Conservation (phyloP, 2,888 invertebrate species). For the Conchocele bisecta region DNA sequence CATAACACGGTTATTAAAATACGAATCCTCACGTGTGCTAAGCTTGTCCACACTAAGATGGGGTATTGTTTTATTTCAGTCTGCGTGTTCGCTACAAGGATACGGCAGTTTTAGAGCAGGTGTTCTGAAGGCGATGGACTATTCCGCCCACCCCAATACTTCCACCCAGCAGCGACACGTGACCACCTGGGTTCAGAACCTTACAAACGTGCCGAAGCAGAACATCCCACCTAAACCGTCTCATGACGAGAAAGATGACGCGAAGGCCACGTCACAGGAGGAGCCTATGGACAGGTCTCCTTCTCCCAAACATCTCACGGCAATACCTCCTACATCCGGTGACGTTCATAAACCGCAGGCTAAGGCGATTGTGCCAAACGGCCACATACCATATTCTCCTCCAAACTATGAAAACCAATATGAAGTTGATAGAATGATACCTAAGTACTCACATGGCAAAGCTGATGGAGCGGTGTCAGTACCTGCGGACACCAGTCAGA, state of each 20-base stretch:
- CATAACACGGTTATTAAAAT: no score
- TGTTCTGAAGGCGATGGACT: slow-evolving; percentile 56
- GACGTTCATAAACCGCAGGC: slow-evolving; percentile 74
- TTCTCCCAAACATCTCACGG: slow-evolving; percentile 73
- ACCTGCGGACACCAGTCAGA: neutral
- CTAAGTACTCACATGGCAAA: no score
- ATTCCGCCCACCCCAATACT: slow-evolving; percentile 42
- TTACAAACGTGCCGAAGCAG: slow-evolving; percentile 51
- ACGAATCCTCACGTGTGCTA: no score
- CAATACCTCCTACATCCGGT: slow-evolving; percentile 68
- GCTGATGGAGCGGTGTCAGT: no score
- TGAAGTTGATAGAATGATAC: slow-evolving; percentile 39
- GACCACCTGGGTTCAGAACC: slow-evolving; percentile 66
- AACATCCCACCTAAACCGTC: slow-evolving; percentile 37
- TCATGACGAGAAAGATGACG: slow-evolving; percentile 12
- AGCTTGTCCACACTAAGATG: no score
- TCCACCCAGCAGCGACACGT: slow-evolving; percentile 61
- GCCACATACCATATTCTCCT: slow-evolving; percentile 11
- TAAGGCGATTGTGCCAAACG: slow-evolving; percentile 27
- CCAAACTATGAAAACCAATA: slow-evolving; percentile 68
- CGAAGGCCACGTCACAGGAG: slow-evolving; percentile 8
- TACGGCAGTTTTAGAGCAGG: slow-evolving; percentile 63
- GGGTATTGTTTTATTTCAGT: slow-evolving; percentile 67
- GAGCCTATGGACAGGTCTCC: slow-evolving; percentile 37
- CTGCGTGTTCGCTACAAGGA: slow-evolving; percentile 65